Evolutionary conservation across 2,797 vertebrate genomes (phyloP).

Genomic region (Australoheros facetus): DNA sequence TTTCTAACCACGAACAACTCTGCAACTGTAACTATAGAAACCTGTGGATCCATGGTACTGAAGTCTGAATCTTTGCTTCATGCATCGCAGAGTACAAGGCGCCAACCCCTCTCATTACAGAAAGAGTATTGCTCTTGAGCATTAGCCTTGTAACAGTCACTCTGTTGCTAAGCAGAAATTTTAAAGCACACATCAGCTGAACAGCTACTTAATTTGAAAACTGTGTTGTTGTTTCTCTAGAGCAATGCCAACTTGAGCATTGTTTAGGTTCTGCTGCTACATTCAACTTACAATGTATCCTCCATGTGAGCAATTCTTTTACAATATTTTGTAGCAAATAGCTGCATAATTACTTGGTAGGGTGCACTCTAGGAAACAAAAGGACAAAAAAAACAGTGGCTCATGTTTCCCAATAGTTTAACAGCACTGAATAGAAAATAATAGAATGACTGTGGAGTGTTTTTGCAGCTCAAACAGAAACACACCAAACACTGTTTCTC

Average conservation of each 20-base stretch:
- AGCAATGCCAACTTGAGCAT: not conserved
- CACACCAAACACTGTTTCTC: not conserved
- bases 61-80: slow-evolving; percentile 22
- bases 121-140: slow-evolving; percentile 13
- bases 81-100: slow-evolving; percentile 18
- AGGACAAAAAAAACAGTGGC: not conserved
- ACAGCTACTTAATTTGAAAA: not conserved
- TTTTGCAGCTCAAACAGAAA: slow-evolving; percentile 1
- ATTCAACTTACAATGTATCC: not conserved
- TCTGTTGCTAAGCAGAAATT: slow-evolving; percentile 31
- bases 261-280: not conserved
- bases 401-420: not conserved
- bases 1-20: not conserved
- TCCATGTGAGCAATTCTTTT: not conserved
- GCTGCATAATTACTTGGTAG: not conserved
- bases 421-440: not conserved
- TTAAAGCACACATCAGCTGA: not conserved
- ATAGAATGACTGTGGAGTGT: not conserved
- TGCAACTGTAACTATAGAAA: slow-evolving; percentile 63
- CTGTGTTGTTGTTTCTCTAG: not conserved
- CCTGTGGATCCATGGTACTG: slow-evolving; percentile 12
- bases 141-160: not conserved
- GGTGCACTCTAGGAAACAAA: not conserved
- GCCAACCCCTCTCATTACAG: slow-evolving; percentile 11
- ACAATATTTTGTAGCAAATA: not conserved